These are phyloP conservation scores for Eulemur mongoz DNA, from an alignment of 2,797 vertebrate genomes.

Conservation along the genomic window DNA sequence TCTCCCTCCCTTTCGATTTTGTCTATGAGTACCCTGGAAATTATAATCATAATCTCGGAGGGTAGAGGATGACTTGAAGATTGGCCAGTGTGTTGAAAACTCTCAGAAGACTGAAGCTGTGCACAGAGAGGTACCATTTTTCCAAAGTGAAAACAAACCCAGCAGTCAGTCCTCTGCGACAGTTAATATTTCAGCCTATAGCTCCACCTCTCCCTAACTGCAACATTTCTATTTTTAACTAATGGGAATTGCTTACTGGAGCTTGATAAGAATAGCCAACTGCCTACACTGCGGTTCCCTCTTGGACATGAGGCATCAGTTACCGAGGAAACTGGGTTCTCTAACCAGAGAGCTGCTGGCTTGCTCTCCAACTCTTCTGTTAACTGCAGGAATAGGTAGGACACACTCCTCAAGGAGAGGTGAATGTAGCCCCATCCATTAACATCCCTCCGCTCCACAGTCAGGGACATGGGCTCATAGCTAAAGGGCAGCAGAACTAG, in stretches of 20 bases:
- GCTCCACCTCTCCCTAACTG: conserved; percentile 67
- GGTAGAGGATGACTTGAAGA: background rate
- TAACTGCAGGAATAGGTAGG: conserved; percentile 27
- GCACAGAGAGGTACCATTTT: background rate
- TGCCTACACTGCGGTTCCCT: conserved; percentile 77
- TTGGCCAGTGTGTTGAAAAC: background rate
- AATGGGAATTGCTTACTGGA: conserved; percentile 80
- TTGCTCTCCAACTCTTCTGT: conserved; percentile 18
- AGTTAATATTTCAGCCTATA: conserved; percentile 69
- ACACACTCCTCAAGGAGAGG: background rate
- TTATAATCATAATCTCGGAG: conserved; percentile 28
- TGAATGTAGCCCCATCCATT: background rate
- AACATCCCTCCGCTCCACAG: background rate
- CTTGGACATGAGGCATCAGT: conserved; percentile 77
- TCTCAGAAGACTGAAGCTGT: conserved; percentile 18
- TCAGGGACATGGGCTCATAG: background rate
- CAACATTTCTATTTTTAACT: conserved; percentile 83
- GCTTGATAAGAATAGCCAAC: conserved; percentile 81
- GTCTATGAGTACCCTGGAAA: background rate
- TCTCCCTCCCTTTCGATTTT: background rate
- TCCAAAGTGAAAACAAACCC: conserved; percentile 46
- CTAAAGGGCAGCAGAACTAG: conserved; percentile 4
- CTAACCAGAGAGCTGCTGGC: conserved; percentile 37
- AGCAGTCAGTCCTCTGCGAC: conserved; percentile 53
- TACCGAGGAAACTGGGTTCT: conserved; percentile 83